These are phyloP conservation scores for Phrynosoma blainvillii DNA, from an alignment of 2,113 vertebrate genomes.

Conservation along the genomic window DNA sequence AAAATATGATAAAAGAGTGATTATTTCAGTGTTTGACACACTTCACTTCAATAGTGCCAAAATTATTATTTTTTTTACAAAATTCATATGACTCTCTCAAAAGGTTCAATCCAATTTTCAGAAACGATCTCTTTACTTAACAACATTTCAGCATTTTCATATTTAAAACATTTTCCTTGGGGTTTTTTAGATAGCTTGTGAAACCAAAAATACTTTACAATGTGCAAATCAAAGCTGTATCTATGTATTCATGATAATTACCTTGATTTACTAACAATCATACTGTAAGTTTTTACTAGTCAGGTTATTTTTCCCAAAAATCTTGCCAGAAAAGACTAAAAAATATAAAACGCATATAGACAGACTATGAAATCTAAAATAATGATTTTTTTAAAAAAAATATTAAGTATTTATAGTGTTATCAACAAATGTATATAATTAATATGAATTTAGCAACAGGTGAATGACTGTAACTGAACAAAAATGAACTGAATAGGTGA, in stretches of 20 bases:
- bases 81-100: background rate
- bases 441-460: background rate
- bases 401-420: no score
- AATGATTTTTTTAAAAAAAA: no score
- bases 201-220: no score
- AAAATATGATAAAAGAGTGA: slow-evolving; percentile 68
- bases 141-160: background rate
- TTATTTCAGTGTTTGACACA: slow-evolving; percentile 49
- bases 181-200: no score
- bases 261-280: background rate
- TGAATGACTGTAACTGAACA: background rate
- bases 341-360: background rate
- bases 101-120: slow-evolving; percentile 1
- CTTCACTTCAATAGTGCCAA: background rate
- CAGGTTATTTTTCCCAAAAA: background rate
- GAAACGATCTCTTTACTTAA: background rate
- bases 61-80: background rate
- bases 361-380: no score
- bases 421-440: no score
- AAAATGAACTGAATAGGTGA: background rate
- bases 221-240: background rate
- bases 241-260: background rate
- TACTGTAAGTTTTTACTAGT: background rate
- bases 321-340: background rate
- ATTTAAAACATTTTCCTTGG: background rate